A percentile compares a stretch with the other conserved stretches of the same genome.
These are phyloP conservation scores for Rhopilema esculentum DNA, from an alignment of 30 jellyfish, hydroid and myxozoan species.

Conservation along the genomic window DNA sequence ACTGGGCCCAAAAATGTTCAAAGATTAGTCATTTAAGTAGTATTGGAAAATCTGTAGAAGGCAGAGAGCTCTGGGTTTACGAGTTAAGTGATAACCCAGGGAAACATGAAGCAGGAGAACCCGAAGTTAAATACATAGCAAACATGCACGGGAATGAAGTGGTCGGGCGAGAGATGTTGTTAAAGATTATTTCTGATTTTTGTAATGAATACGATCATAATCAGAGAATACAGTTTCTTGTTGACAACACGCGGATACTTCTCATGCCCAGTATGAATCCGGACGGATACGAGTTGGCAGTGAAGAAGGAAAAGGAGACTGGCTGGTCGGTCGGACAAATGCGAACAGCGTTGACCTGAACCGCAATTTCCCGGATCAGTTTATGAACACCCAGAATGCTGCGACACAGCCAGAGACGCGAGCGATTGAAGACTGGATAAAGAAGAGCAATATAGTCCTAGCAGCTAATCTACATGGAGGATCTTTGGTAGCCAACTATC, in stretches of 20 bases:
- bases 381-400: constrained; percentile 51
- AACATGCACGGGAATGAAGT: constrained; percentile 99
- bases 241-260: constrained; percentile 91
- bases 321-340: constrained; percentile 95
- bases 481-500: constrained; percentile 97
- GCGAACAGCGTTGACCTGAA: constrained; percentile 86
- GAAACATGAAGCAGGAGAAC: constrained; percentile 91
- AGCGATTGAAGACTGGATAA: constrained; percentile 84
- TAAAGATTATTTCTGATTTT: constrained; percentile 60
- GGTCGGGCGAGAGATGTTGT: constrained; percentile 94
- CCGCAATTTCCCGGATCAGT: constrained; percentile 97
- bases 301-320: constrained; percentile 87
- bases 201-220: constrained; percentile 72
- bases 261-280: constrained; percentile 99
- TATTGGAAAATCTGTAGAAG: constrained; percentile 92
- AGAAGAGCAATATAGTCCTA: constrained; percentile 73
- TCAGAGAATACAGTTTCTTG: constrained; percentile 68
- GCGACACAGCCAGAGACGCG: constrained; percentile 87
- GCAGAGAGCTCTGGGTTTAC: constrained; percentile 91
- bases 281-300: constrained; percentile 96
- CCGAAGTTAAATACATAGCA: constrained; percentile 91
- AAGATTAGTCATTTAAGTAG: constrained; percentile 66
- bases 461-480: constrained; percentile 99
- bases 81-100: constrained; percentile 91
- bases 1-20: constrained; percentile 75